Percentiles rank a stretch among this genome's conserved stretches.
Evolutionary conservation across 2,113 vertebrate genomes (phyloP).

Genomic region (Vimba vimba): DNA sequence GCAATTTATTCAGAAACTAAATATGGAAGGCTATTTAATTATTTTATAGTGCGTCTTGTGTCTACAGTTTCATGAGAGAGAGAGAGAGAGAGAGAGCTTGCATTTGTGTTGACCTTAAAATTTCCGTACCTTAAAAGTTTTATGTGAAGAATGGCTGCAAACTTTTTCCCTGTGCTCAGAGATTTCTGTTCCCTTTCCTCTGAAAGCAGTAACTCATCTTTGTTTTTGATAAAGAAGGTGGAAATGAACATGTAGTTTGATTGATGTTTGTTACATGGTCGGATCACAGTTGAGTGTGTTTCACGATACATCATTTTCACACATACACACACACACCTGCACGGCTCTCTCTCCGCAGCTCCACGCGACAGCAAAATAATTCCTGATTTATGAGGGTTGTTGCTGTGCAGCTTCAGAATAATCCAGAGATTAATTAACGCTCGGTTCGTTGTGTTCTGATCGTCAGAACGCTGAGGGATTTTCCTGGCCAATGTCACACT

Average conservation of each 20-base stretch:
- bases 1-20: neutral
- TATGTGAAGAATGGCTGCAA: neutral
- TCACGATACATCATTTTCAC: constrained; percentile 75
- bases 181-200: neutral
- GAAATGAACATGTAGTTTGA: constrained; percentile 66
- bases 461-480: constrained; percentile 31
- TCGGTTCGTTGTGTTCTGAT: constrained; percentile 34
- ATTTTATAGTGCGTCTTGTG: no score
- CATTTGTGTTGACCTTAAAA: neutral
- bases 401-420: constrained; percentile 45
- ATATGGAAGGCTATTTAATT: no score
- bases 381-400: constrained; percentile 47
- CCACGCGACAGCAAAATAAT: neutral
- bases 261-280: constrained; percentile 74
- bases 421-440: constrained; percentile 49
- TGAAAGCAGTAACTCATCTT: constrained; percentile 2
- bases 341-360: constrained; percentile 58
- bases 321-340: constrained; percentile 69
- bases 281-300: constrained; percentile 72
- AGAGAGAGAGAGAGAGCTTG: neutral
- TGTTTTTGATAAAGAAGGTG: constrained; percentile 49
- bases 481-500: constrained; percentile 22
- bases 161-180: neutral
- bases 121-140: neutral
- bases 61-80: no score